These are phyloP conservation scores for Leptatherina wallacei DNA, from an alignment of 2,797 vertebrate species.

Conservation along the genomic window DNA sequence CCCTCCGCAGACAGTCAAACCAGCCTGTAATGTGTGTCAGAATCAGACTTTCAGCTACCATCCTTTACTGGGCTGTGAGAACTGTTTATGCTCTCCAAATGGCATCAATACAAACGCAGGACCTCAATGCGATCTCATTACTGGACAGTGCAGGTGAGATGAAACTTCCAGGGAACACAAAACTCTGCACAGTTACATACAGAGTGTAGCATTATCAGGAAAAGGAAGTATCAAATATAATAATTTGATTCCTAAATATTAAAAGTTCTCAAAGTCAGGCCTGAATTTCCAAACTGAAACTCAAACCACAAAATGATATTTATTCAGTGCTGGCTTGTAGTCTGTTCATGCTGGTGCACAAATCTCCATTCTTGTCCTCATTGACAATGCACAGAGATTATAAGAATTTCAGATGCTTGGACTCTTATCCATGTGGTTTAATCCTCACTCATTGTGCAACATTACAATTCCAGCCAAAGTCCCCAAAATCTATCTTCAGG, in stretches of 20 bases:
- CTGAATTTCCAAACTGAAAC: not conserved
- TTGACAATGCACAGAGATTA: not conserved
- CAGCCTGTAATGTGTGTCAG: slow-evolving; percentile 88
- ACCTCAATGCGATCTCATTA: slow-evolving; percentile 82
- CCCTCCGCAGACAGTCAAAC: slow-evolving; percentile 88
- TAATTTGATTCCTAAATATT: not conserved
- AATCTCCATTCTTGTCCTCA: slow-evolving; percentile 4
- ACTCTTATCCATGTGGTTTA: not conserved
- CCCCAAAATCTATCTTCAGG: not conserved
- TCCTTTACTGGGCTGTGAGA: slow-evolving; percentile 89
- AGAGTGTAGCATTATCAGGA: no score
- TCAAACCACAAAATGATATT: not conserved
- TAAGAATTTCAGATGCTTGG: not conserved
- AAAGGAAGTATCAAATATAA: not conserved
- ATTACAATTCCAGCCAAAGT: not conserved
- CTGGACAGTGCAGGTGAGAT: slow-evolving; percentile 91
- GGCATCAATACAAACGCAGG: slow-evolving; percentile 71
- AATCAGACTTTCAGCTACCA: slow-evolving; percentile 89
- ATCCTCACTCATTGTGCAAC: not conserved
- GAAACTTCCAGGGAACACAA: not conserved
- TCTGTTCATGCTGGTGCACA: not conserved
- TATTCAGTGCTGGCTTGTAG: no score
- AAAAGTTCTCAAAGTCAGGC: no score
- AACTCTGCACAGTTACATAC: not conserved
- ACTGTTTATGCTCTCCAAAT: slow-evolving; percentile 87